phyloP scores from a whole-genome alignment of 2,797 vertebrate genomes.

The Atherinosoma microstoma region DNA sequence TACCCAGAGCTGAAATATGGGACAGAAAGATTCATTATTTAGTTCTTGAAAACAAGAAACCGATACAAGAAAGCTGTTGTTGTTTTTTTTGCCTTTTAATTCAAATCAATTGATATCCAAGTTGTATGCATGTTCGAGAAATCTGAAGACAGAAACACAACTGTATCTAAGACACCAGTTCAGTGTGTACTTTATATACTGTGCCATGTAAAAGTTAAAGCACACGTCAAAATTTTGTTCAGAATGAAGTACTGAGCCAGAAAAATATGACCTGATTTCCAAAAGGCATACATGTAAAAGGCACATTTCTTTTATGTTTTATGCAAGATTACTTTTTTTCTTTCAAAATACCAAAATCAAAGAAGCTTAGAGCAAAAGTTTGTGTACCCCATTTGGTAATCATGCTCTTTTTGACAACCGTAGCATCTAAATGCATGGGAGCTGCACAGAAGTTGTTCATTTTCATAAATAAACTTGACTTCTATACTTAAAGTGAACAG shows the following conservation, averaged over 20 bases:
- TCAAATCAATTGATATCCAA: background rate
- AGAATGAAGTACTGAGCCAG: background rate
- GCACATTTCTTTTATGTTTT: background rate
- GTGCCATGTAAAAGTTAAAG: background rate
- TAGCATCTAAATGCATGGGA: no score
- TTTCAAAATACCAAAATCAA: background rate
- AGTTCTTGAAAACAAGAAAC: background rate
- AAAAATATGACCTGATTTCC: background rate
- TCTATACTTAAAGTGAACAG: no score
- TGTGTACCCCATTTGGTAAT: no score
- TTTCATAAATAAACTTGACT: no score
- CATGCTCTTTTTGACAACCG: no score
- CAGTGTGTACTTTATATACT: background rate
- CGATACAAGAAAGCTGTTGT: background rate
- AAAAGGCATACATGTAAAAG: no score
- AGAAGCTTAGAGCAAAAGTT: background rate
- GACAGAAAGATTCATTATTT: background rate
- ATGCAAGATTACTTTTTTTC: background rate
- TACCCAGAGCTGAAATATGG: background rate
- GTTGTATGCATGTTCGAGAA: background rate
- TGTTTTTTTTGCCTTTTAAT: background rate
- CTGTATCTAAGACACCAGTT: background rate
- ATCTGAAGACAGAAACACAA: background rate
- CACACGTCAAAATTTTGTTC: background rate
- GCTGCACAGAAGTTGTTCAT: no score